Evolutionary conservation across 1,140 invertebrate species (phyloP).

Genomic region (Heliconius himera): DNA sequence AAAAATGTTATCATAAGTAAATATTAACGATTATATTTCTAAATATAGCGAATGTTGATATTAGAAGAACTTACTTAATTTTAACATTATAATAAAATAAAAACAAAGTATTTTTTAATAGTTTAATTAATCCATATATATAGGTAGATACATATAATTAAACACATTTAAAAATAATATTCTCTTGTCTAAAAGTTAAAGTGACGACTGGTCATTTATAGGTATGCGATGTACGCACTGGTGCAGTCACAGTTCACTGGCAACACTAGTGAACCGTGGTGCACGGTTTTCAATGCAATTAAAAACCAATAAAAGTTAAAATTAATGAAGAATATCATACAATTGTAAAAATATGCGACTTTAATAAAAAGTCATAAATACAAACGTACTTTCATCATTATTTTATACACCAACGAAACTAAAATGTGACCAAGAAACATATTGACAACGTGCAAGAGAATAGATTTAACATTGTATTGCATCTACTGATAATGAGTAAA

Average conservation of each 20-base stretch:
- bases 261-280: conserved; percentile 43
- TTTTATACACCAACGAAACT: not conserved
- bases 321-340: not conserved
- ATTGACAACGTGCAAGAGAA: no score
- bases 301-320: conserved; percentile 62
- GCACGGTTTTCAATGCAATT: conserved; percentile 61
- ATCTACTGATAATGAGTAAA: no score
- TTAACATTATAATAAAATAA: not conserved
- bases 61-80: no score
- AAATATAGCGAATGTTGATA: no score
- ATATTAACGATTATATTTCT: no score
- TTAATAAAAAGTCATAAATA: not conserved
- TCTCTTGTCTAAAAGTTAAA: not conserved
- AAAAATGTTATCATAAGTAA: no score
- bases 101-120: not conserved
- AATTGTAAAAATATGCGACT: not conserved
- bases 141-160: no score
- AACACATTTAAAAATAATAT: not conserved
- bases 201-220: conserved; percentile 21
- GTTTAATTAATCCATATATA: not conserved
- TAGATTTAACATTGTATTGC: not conserved
- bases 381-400: not conserved
- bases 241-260: conserved; percentile 42
- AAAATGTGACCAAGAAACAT: no score
- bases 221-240: conserved; percentile 18